Evolutionary conservation across 2,797 vertebrate species (phyloP).

Genomic region (Mormyrus proboscirostris): DNA sequence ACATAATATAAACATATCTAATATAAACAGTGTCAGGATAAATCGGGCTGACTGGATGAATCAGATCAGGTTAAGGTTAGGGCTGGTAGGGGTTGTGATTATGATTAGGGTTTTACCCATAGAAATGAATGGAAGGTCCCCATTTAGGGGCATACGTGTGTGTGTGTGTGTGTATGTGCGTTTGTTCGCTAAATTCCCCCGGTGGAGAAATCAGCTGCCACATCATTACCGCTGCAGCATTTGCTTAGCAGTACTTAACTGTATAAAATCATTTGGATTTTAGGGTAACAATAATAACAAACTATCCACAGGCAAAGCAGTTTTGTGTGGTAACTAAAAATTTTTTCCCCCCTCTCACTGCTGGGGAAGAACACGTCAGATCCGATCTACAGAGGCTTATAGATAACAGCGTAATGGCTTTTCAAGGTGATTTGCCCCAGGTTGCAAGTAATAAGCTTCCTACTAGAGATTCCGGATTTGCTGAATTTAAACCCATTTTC

Average conservation of each 20-base stretch:
- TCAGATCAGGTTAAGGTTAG: background rate
- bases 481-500: slow-evolving; percentile 13
- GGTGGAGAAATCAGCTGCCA: background rate
- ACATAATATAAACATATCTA: too few species aligned
- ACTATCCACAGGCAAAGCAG: background rate
- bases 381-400: background rate
- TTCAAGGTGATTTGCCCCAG: background rate
- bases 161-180: background rate
- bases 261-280: slow-evolving; percentile 13
- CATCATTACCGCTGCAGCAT: background rate
- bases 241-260: background rate
- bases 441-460: slow-evolving; percentile 11
- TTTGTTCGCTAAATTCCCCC: background rate
- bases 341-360: background rate
- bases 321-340: background rate
- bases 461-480: background rate
- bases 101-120: background rate
- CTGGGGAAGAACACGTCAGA: background rate
- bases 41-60: background rate
- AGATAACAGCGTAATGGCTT: slow-evolving; percentile 13
- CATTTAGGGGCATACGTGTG: background rate
- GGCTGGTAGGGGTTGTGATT: background rate
- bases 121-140: background rate
- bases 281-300: background rate
- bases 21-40: background rate